Evolutionary conservation across 1,140 invertebrate species (phyloP).

Genomic region (Macrotrachela quadricornifera): DNA sequence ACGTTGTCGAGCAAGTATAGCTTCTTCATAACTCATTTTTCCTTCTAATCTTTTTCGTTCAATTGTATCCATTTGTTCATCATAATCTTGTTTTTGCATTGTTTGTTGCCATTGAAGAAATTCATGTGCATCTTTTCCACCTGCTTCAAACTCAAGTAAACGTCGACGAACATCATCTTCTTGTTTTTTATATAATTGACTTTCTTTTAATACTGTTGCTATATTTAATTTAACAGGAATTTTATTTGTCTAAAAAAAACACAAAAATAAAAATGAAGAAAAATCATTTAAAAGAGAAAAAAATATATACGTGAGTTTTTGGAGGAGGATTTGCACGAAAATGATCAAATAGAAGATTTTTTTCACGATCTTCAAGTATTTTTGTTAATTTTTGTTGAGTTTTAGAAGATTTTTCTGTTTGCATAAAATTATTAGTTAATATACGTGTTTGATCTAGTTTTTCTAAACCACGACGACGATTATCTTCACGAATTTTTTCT

Average conservation of each 20-base stretch:
- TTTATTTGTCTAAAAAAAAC: slow-evolving; percentile 15
- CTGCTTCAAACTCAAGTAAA: slow-evolving; percentile 21
- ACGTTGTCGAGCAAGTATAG: slow-evolving; percentile 22
- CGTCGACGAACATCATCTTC: slow-evolving; percentile 18
- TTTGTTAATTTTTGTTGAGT: too few species aligned
- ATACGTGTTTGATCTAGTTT: too few species aligned
- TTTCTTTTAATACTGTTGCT: slow-evolving; percentile 24
- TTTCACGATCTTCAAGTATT: too few species aligned
- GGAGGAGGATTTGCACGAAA: too few species aligned
- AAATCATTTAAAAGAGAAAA: neutral
- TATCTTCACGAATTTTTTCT: too few species aligned
- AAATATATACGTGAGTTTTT: too few species aligned
- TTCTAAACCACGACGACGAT: too few species aligned
- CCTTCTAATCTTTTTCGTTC: slow-evolving; percentile 22
- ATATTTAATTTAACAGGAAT: slow-evolving; percentile 25
- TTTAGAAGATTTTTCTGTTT: too few species aligned
- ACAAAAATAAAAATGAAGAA: neutral
- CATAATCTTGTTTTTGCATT: slow-evolving; percentile 22
- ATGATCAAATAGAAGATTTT: too few species aligned
- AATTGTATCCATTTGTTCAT: slow-evolving; percentile 17
- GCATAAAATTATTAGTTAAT: too few species aligned
- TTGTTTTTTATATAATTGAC: slow-evolving; percentile 20
- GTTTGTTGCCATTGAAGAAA: slow-evolving; percentile 25
- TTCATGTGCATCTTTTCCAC: slow-evolving; percentile 18
- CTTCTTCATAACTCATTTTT: slow-evolving; percentile 28